Evolutionary conservation across 2,888 invertebrate species (phyloP), one percentile per base, ranked within the genome.

Genomic region (Coleophora deauratella): DNA sequence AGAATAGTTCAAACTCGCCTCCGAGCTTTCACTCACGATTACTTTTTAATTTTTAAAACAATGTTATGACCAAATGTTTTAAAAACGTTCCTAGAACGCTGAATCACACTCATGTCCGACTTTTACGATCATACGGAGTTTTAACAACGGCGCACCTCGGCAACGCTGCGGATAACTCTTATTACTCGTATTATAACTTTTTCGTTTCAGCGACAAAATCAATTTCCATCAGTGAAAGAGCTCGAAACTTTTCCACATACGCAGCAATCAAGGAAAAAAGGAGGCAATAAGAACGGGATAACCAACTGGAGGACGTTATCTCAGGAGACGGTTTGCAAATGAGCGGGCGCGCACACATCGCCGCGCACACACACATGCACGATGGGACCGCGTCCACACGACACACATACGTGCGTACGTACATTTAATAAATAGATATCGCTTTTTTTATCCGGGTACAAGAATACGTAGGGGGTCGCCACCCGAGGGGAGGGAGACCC

Each of bases 391-490:
- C 62, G 76, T 80, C 68, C 80, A 72, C 78, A 81, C 69, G 71
- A 69, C 68, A 53, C 56, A 62, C 71, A 63, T 69, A 72, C 71
- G 72, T 67, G 72, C 75, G 72, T 72, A 73, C 75, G 70, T 79
- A 84, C 82, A 77, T 81, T 82, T 81, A 82, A 85, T 85, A 85
- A 85, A 85, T 84, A 85, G 84, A 82, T 84, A 84, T 84, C 81
- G 84, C 71, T 85, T 85, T 85, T 74, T 85, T 85, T 84, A 84
- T 84, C 82, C 82, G 74, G 76, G 81, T 76, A 81, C 78, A 82
- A 82, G 85, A 84, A 82, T 80, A 37, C 37, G 37, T 37, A 66
- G 73, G 77, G 80, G 76, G 73, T 72, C 64, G 69, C 74, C 78
- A 74, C 78, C 79, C 75, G 63, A 53, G 59, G 66, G 70, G 73